These are phyloP conservation scores for Calyptomena viridis DNA, from an alignment of 2,113 vertebrate species.

Conservation along the genomic window DNA sequence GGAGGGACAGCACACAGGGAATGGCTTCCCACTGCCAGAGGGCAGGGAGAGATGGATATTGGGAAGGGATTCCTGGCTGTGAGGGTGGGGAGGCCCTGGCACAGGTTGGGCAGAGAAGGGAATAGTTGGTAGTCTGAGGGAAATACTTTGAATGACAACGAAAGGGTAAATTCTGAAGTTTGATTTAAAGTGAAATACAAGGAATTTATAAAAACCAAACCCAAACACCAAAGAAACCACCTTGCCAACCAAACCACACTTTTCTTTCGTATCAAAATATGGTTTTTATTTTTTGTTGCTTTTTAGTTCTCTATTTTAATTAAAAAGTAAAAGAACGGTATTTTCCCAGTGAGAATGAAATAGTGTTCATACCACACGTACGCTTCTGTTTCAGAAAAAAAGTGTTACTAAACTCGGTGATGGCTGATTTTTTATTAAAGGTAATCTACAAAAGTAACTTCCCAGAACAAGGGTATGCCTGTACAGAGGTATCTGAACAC, in stretches of 20 bases:
- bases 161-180: background rate
- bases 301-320: background rate
- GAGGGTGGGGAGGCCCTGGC: no score
- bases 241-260: background rate
- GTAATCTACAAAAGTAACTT: background rate
- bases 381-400: background rate
- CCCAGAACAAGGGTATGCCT: background rate
- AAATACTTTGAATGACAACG: background rate
- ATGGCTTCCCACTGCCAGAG: background rate
- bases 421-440: background rate
- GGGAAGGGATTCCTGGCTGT: no score
- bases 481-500: accelerated
- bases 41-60: no score
- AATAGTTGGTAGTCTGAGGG: background rate
- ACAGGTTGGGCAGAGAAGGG: background rate
- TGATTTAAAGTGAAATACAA: background rate
- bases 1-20: background rate
- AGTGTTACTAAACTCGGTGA: accelerated
- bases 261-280: background rate
- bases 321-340: background rate
- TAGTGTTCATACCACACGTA: background rate
- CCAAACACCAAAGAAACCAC: background rate
- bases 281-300: background rate
- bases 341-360: background rate
- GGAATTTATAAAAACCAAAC: background rate